Evolutionary conservation across 2,797 vertebrate species (phyloP).

Genomic region (Semotilus atromaculatus): DNA sequence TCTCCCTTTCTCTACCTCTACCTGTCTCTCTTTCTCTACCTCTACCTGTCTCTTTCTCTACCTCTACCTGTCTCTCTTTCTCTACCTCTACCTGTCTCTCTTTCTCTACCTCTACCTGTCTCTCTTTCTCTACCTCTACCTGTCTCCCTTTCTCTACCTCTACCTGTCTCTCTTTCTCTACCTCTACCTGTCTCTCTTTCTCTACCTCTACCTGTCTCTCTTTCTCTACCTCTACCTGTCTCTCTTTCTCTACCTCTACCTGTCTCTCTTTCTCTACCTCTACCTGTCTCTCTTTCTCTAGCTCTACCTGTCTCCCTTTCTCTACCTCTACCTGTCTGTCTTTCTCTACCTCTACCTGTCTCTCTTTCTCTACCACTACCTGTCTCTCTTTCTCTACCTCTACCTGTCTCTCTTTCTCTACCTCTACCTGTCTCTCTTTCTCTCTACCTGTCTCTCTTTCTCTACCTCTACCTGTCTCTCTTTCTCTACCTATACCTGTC

Average conservation of each 20-base stretch:
- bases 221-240: conserved; percentile 8
- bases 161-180: conserved; percentile 13
- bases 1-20: no score
- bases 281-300: conserved; percentile 20
- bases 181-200: conserved; percentile 21
- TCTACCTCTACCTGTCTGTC: not conserved
- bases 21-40: conserved; percentile 11
- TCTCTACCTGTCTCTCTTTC: conserved; percentile 14
- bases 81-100: conserved; percentile 17
- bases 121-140: conserved; percentile 20
- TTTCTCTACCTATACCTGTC: not conserved
- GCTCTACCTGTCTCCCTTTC: conserved; percentile 9
- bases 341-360: not conserved
- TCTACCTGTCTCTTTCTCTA: no score
- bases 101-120: conserved; percentile 3
- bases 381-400: conserved; percentile 6
- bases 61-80: conserved; percentile 13
- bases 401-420: conserved; percentile 12
- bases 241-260: conserved; percentile 5
- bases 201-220: conserved; percentile 12
- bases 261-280: conserved; percentile 10
- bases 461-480: conserved; percentile 8
- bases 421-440: conserved; percentile 28
- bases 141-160: no score
- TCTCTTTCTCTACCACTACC: not conserved